Base-by-base conservation (phyloP, 1,140 invertebrate genomes). In the Homalodisca vitripennis region DNA sequence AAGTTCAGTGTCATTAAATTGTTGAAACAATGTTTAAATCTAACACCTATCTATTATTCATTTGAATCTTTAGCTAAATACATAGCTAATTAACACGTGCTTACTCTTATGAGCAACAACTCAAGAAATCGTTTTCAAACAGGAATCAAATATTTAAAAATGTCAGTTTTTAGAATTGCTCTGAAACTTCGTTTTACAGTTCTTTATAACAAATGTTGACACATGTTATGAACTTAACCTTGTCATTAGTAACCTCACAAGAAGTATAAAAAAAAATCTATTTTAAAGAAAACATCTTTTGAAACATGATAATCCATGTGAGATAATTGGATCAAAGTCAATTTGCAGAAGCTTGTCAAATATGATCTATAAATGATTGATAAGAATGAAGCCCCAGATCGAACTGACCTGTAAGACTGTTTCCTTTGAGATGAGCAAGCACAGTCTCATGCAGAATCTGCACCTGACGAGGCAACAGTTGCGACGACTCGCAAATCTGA, bases 391-490 rank as follows among this genome's bases (percentile, higher is more conserved):
- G n/a, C n/a, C n/a, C n/a, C n/a, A n/a, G n/a, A n/a, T 41, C 6
- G 17, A 6, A 41, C 34, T 10, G 17, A 60, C 55, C 55, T 27
- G 27, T 6, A 13, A 60, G 3, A 27, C 26, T 60, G 27, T 60
- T 60, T 2, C 14, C 12, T n/a, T 60, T 60, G 27, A 60, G 14
- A 24, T 60, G 55, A 22, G 55, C 22, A 60, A 60, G 55, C 26
- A 30, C 24, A 29, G 14, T 12, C n/a, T 60, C 55, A 14, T 60
- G 55, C 3, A 27, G 14, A 26, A 60, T 26, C 55, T 60, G 55
- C 14, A 24, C 13, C 29, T 27, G 2, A 26, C 6, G 26, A 12
- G 55, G 55, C 26, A 60, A 26, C 24, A 10, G 6, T 6, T 6
- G 22, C 3, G 55, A 29, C 12, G 10, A 13, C 29, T 26, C 24